Base-by-base conservation (phyloP, 2,888 invertebrate species). In the Lottia scabra region DNA sequence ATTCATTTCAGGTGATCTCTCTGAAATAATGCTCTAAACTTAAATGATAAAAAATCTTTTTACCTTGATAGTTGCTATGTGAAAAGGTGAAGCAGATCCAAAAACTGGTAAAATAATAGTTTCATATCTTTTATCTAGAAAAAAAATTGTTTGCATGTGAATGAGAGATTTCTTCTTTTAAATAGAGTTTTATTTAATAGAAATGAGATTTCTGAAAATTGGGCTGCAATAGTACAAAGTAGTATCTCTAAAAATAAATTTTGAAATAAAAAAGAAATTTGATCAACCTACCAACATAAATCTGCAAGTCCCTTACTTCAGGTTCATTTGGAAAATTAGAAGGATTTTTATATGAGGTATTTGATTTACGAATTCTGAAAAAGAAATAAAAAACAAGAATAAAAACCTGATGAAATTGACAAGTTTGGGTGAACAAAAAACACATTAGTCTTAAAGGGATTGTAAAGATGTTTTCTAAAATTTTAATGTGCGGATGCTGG, bases 91-190 rank as follows among this genome's bases (percentile, higher is more conserved):
- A 0, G 98, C 95, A 65, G 96, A 92, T 74, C 99, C 99, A 91
- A 96, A 99, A 82, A 99, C 93, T 2, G 99, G 99, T 86, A 99
- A 91, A 79, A 99, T 97, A n/a, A 99, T 95, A 0, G 98, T 98
- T 91, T 99, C 99, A 89, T 98, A 98, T 91, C 97, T 98, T 83
- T 95, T 94, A 91, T 98, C 97, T 95, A 90, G 71, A 91, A 84
- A 44, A 66, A 46, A 69, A 67, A 38, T 4, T n/a, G n/a, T n/a
- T n/a, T n/a, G n/a, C n/a, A n/a, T n/a, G n/a, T n/a, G n/a, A n/a
- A n/a, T n/a, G n/a, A n/a, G n/a, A n/a, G 15, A 23, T 44, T 63
- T 44, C 12, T 43, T 2, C 6, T 4, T 26, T 44, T 43, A 19
- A 19, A 2, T 12, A 64, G 0, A 19, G 45, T 63, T 15, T n/a